Base-by-base conservation (phyloP, 2,888 invertebrate genomes). In the Argyra leucocephala region DNA sequence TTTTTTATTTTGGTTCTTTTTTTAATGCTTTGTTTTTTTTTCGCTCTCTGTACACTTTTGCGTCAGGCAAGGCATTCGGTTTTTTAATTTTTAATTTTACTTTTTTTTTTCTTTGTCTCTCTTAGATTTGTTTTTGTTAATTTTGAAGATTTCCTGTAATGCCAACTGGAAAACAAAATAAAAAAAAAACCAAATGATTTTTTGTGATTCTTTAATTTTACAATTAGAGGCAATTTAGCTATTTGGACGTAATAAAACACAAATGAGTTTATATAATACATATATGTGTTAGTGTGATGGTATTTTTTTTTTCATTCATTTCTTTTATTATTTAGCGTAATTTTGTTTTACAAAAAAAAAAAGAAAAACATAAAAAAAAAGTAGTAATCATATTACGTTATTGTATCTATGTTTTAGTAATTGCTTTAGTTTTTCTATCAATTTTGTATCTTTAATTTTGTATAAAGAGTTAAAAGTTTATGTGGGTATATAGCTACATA, bases 171-270 rank as follows among this genome's bases (percentile, higher is more conserved):
- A 31, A 48, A 18, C 15, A 48, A 48, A 37, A 37, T 15, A 37
- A 37, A 37, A 15, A 48, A 48, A 48, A 48, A 48, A 12, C 10
- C 48, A 12, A 18, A 10, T 10, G 9, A 31, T 31, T 31, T 31
- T 48, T 48, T 48, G 5, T 48, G 48, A 3, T 37, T 18, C 48
- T 48, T 48, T 48, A 48, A 48, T 48, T 48, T 48, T 48, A 48
- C 48, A 48, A 48, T 48, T 48, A 48, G 48, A 48, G 48, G 48
- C 48, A 48, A 48, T 48, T 48, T 48, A 48, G 48, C 48, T 48
- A 48, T 48, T 48, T 15, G 18, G 48, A 48, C 15, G n/a, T 18
- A 48, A 48, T 48, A 48, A 48, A 48, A 48, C 31, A 10, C 31
- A 3, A 31, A n/a, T n/a, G n/a, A n/a, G n/a, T n/a, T n/a, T n/a